Evolutionary conservation across 2,888 invertebrate genomes (phyloP), one percentile per base, ranked within the genome.

Genomic region (Alviniconcha strummeri): DNA sequence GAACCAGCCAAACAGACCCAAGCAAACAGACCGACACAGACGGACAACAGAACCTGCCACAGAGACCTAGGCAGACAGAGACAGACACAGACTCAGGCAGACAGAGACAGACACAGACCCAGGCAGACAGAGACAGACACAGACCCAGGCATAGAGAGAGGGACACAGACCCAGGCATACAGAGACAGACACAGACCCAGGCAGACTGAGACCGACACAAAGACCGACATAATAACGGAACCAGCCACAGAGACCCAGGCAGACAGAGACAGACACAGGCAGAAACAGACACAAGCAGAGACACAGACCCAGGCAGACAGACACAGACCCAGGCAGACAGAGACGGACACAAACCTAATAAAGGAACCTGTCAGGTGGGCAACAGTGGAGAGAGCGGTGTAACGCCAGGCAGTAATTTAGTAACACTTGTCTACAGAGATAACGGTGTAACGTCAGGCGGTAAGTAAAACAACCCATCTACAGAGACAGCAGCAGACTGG

Each of bases 111-210:
- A 69, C 9, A 75, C 7, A 75, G 54, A 75, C 75, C n/a, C 75
- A 55, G 54, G n/a, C 75, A 75, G 54, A 17, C 69, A 69, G 69
- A 17, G 36, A 36, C 36, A 71, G 15, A 71, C 17, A 17, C 71
- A 71, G n/a, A 71, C 71, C 9, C 17, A 71, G 15, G 17, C 17
- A 17, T n/a, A 71, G 3, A 74, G 52, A 52, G 5, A 52, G 4
- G 55, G 56, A 77, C 15, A 57, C 77, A 57, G 11, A 77, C n/a
- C 13, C 56, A 77, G 17, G 17, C 76, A 76, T 9, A 52, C 76
- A 76, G n/a, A 76, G 52, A 77, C 4, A 56, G 19, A 77, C 56
- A 77, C 57, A 77, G 9, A 77, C 57, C 55, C 77, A 77, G 52
- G 15, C 75, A 52, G 54, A 36, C 75, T 36, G 54, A 54, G 15